phyloP scores from a whole-genome alignment of 2,888 invertebrate species.

The Platycnemis pennipes region DNA sequence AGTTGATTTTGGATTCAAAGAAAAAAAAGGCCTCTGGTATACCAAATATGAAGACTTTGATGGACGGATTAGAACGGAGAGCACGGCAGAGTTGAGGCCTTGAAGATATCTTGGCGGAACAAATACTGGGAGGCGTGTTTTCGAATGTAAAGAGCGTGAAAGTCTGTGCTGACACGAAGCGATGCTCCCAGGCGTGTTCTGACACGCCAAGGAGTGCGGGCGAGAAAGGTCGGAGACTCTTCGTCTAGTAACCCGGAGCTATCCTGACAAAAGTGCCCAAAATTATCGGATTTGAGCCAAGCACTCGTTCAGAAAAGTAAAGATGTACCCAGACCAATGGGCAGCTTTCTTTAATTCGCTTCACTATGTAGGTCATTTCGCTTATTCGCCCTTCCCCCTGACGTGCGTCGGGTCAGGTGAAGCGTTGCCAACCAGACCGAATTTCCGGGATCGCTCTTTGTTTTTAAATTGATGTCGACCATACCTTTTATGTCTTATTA shows the following conservation, averaged over 20 bases:
- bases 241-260: neutral
- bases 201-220: neutral
- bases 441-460: slow-evolving; percentile 57
- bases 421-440: slow-evolving; percentile 58
- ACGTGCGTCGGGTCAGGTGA: neutral
- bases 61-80: neutral
- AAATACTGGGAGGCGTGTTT: neutral
- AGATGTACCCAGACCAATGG: slow-evolving; percentile 3
- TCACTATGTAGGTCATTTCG: slow-evolving; percentile 51
- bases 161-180: slow-evolving; percentile 32
- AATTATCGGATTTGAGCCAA: neutral
- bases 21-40: neutral
- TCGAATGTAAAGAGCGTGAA: slow-evolving; percentile 61
- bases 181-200: slow-evolving; percentile 41
- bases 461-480: slow-evolving; percentile 48
- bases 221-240: neutral
- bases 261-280: neutral
- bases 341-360: slow-evolving; percentile 40
- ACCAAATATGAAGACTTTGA: neutral
- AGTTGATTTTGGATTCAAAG: neutral
- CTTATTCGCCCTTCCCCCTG: slow-evolving; percentile 28
- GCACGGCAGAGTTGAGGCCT: neutral
- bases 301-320: neutral
- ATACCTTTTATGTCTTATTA: slow-evolving; percentile 24
- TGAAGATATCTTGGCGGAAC: slow-evolving; percentile 34